Percentiles rank a stretch among this genome's conserved stretches.
Evolutionary conservation across 2,797 vertebrate genomes (phyloP).

Genomic region (Pangasius sanitwongsei): DNA sequence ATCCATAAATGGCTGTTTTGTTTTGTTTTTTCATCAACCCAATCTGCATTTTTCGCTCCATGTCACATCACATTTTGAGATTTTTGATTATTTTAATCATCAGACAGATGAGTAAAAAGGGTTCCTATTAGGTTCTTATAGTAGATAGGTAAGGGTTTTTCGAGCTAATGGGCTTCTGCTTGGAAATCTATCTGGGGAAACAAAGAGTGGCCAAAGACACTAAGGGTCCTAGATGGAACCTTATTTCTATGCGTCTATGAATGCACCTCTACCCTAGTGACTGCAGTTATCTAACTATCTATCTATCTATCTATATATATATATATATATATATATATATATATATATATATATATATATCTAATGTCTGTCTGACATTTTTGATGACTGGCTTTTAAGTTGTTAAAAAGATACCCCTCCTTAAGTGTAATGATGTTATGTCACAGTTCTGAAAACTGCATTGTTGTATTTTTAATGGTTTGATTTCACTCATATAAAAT

Average conservation of each 20-base stretch:
- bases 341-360: not conserved
- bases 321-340: not conserved
- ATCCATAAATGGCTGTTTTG: not conserved
- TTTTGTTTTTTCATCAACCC: constrained; percentile 3
- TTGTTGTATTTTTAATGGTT: not conserved
- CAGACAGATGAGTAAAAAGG: not conserved
- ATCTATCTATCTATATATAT: not conserved
- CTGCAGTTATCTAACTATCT: not conserved
- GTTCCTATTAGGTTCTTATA: not conserved
- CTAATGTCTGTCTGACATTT: not conserved
- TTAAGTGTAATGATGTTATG: not conserved
- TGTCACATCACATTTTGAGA: not conserved
- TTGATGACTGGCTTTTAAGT: too few relatives aligned
- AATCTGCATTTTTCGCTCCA: not conserved
- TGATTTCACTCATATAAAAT: not conserved
- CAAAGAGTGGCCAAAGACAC: not conserved
- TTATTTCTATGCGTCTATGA: not conserved
- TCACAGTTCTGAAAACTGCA: not conserved
- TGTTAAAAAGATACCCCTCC: not conserved
- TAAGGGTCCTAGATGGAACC: not conserved
- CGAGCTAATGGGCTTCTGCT: not conserved
- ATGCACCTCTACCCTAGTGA: not conserved
- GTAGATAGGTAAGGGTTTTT: not conserved
- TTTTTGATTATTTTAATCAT: not conserved
- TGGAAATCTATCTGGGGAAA: not conserved